Evolutionary conservation across 2,797 vertebrate genomes (phyloP).

Genomic region (Acanthornis magna): DNA sequence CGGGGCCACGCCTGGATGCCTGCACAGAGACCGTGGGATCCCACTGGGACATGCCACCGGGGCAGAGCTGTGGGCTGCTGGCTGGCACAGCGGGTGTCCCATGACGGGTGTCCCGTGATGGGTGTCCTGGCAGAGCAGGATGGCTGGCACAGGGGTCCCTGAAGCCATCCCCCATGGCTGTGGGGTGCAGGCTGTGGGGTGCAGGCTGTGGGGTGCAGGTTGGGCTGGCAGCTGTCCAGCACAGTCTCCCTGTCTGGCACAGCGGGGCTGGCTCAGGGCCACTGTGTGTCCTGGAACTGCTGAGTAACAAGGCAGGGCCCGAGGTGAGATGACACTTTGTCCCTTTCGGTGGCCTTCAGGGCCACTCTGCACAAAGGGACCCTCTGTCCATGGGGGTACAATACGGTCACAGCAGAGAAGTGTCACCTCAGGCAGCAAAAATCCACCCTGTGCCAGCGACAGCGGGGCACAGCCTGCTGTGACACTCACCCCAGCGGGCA

Average conservation of each 20-base stretch:
- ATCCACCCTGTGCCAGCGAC: accelerated
- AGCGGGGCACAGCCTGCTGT: neutral
- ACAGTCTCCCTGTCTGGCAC: neutral
- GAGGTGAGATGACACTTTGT: neutral
- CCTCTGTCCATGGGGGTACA: accelerated
- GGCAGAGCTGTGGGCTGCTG: neutral
- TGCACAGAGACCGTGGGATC: neutral
- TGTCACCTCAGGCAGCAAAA: neutral
- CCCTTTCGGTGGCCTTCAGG: neutral
- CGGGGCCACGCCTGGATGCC: neutral
- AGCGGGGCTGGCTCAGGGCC: neutral
- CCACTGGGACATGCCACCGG: accelerated
- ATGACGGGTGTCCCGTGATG: accelerated
- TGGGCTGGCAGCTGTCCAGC: neutral
- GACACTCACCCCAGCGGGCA: neutral
- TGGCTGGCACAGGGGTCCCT: neutral
- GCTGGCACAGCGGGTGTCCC: neutral
- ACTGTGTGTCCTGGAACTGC: neutral
- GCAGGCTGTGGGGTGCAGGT: neutral
- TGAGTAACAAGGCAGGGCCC: slow-evolving; percentile 12
- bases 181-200: neutral
- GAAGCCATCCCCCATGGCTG: accelerated
- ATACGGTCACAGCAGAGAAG: neutral
- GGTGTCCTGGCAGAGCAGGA: neutral
- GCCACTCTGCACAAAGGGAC: accelerated